Base-by-base conservation (phyloP, 2,888 invertebrate genomes). In the Phymatocera aterrima region DNA sequence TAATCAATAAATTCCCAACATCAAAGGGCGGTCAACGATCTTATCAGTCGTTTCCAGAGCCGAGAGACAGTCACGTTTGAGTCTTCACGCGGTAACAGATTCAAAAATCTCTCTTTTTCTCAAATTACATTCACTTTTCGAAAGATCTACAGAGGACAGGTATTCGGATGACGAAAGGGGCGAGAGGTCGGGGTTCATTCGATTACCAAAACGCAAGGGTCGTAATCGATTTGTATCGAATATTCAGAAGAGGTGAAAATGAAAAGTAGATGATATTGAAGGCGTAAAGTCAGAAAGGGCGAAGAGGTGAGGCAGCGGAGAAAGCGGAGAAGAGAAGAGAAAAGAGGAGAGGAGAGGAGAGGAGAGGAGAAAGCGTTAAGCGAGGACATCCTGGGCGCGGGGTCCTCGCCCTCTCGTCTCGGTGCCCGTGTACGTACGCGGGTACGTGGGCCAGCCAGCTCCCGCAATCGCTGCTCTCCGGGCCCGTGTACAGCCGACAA, bases 401-500 rank as follows among this genome's bases (percentile, higher is more conserved):
- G 72, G 72, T 72, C 72, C 72, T 72, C 75, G 75, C 60, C 75
- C 57, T n/a, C n/a, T 75, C 75, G 75, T 75, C 40, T 75, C 75
- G 57, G 57, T 60, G 75, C 60, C 34, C 81, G 81, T 80, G 84
- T 85, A 84, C 85, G 84, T 85, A 84, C 84, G 80, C 84, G 79
- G 81, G 79, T 80, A 78, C 82, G 84, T 83, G 87, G 85, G 80
- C 83, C 83, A 81, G 77, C 83, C 83, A 85, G 83, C 88, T 88
- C 89, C 84, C 88, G 80, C 84, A 80, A 83, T 85, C 85, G 85
- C 89, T 89, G 87, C 87, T 87, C 83, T 81, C 89, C 89, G 87
- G 87, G 83, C 87, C 84, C 82, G 84, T 85, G 89, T 88, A 88
- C 88, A 85, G 84, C 84, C 85, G 85, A 89, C 89, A 89, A 89